Evolutionary conservation across 2,113 vertebrate genomes (phyloP).

Genomic region (Seriola aureovittata): DNA sequence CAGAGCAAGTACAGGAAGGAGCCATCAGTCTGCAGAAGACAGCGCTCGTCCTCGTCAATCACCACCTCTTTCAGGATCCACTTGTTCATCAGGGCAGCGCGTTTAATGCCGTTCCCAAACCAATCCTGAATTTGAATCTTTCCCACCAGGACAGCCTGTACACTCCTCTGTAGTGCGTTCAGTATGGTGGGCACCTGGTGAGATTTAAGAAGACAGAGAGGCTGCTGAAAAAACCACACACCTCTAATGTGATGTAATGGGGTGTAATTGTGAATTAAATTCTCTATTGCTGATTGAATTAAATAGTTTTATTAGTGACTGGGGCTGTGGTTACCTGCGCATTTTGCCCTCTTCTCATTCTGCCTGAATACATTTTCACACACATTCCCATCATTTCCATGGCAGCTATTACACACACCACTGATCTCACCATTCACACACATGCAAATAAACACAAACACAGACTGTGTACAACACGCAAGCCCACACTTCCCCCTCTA

Average conservation of each 20-base stretch:
- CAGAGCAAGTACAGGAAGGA: constrained; percentile 98
- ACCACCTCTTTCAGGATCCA: constrained; percentile 95
- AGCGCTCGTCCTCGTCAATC: constrained; percentile 96
- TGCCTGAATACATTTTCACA: constrained; percentile 33
- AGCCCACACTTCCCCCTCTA: constrained; percentile 18
- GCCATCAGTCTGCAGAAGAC: constrained; percentile 97
- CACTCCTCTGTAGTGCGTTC: constrained; percentile 96
- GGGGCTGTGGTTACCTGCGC: not conserved
- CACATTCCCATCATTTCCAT: constrained; percentile 15
- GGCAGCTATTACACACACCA: constrained; percentile 20
- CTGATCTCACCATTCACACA: constrained; percentile 36
- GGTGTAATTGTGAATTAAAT: not conserved
- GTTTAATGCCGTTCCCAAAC: constrained; percentile 99
- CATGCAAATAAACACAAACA: constrained; percentile 7
- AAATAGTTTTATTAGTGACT: not conserved
- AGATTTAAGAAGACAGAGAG: constrained; percentile 7
- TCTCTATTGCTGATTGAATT: not conserved
- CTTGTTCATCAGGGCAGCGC: constrained; percentile 97
- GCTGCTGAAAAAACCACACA: not conserved
- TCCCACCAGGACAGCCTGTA: constrained; percentile 97
- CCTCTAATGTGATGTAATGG: not conserved
- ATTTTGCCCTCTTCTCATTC: constrained; percentile 20
- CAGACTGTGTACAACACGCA: not conserved
- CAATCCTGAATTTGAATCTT: constrained; percentile 99
- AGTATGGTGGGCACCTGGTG: constrained; percentile 96